Evolutionary conservation across 2,113 vertebrate species (phyloP).

Genomic region (Sclerurus mexicanus): DNA sequence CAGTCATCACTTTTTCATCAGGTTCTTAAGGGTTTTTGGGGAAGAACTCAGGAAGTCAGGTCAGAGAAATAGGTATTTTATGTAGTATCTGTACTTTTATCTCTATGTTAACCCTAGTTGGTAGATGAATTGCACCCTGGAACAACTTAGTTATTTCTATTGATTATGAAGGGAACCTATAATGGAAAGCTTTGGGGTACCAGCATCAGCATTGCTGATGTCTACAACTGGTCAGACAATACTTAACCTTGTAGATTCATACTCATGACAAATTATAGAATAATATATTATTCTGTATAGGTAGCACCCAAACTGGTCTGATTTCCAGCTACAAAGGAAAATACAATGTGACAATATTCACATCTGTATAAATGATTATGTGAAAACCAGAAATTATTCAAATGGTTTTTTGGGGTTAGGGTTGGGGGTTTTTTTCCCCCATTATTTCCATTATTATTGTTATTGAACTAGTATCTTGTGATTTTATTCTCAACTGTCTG

Average conservation of each 20-base stretch:
- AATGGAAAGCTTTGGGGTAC: not conserved
- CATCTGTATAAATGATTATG: not conserved
- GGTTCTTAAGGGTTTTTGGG: not conserved
- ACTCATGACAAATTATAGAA: not conserved
- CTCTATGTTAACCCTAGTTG: not conserved
- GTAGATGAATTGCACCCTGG: not conserved
- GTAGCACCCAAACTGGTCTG: not conserved
- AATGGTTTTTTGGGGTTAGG: fast-evolving
- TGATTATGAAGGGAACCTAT: not conserved
- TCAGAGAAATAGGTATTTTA: not conserved
- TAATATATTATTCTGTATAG: not conserved
- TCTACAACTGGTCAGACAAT: not conserved
- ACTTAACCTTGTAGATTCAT: not conserved
- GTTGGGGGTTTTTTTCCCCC: fast-evolving
- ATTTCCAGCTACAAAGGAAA: not conserved
- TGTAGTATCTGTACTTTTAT: not conserved
- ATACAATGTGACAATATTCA: not conserved
- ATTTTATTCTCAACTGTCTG: not conserved
- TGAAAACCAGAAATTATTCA: not conserved
- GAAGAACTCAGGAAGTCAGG: not conserved
- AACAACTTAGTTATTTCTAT: not conserved
- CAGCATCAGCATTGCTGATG: not conserved
- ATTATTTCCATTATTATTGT: not conserved
- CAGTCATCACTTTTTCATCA: not conserved
- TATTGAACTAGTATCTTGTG: not conserved